Evolutionary conservation across 2,113 vertebrate species (phyloP).

Genomic region (Campylorhamphus procurvoides): DNA sequence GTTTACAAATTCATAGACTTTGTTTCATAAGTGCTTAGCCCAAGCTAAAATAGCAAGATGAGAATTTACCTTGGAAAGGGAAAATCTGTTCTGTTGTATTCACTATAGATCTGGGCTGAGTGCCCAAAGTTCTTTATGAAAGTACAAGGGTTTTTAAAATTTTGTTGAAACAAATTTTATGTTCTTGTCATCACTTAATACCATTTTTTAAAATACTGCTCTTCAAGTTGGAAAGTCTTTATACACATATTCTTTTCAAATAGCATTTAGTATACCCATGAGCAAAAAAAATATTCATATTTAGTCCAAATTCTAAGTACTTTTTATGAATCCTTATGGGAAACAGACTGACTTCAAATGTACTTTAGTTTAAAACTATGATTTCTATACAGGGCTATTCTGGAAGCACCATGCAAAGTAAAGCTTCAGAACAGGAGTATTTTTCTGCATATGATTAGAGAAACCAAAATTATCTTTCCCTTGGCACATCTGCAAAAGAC

Average conservation of each 20-base stretch:
- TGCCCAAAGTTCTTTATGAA: neutral
- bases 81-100: neutral
- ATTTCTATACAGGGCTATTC: neutral
- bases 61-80: neutral
- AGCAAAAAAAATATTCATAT: neutral
- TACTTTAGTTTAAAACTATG: neutral
- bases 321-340: neutral
- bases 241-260: neutral
- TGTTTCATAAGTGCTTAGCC: neutral
- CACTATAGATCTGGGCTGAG: neutral
- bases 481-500: conserved; percentile 71
- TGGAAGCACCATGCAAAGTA: conserved; percentile 24
- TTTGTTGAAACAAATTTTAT: neutral
- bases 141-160: neutral
- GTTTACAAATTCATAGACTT: neutral
- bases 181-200: neutral
- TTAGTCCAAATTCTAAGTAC: neutral
- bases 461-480: conserved; percentile 69
- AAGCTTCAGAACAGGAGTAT: conserved; percentile 47
- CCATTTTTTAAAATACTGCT: neutral
- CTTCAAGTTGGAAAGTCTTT: neutral
- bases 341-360: neutral
- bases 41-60: neutral
- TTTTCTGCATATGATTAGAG: conserved; percentile 52
- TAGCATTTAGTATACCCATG: neutral